Conservation (phyloP, 2,113 vertebrate genomes). For the Meles meles region DNA sequence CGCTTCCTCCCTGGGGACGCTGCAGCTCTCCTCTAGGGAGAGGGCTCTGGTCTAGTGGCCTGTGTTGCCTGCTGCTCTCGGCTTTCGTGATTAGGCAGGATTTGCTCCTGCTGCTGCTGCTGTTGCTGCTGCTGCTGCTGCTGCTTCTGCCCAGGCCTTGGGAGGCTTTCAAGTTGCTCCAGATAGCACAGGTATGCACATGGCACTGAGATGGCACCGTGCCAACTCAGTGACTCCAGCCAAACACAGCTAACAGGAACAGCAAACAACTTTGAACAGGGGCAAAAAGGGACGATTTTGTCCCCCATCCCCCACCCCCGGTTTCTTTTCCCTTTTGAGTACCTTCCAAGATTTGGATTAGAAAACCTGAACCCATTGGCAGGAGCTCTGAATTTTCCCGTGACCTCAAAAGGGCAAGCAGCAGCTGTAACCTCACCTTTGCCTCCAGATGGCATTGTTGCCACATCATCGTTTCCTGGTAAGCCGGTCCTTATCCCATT, state of each 20-base stretch:
- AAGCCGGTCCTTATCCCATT: slow-evolving; percentile 92
- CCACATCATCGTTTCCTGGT: slow-evolving; percentile 91
- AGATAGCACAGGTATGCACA: not conserved
- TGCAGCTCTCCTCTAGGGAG: not conserved
- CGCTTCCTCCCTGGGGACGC: not conserved
- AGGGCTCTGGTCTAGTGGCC: fast-evolving
- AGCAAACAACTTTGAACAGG: slow-evolving; percentile 41
- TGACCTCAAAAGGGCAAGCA: slow-evolving; percentile 65
- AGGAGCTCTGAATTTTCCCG: slow-evolving; percentile 22
- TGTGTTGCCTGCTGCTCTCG: not conserved
- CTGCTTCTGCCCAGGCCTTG: fast-evolving
- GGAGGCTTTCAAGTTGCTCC: not conserved
- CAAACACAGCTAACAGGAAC: slow-evolving; percentile 41
- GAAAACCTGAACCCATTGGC: slow-evolving; percentile 29
- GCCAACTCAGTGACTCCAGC: not conserved
- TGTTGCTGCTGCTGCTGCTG: fast-evolving
- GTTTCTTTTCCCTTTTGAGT: not conserved
- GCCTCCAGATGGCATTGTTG: slow-evolving; percentile 94
- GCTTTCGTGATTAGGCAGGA: slow-evolving; percentile 49
- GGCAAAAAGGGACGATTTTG: not conserved
- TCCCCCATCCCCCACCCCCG: fast-evolving
- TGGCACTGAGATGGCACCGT: not conserved
- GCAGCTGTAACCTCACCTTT: slow-evolving; percentile 89
- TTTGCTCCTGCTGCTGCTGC: not conserved
- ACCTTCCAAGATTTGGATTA: slow-evolving; percentile 48